Conservation (phyloP, 2,113 vertebrate species). For the Chaetodon trifascialis region DNA sequence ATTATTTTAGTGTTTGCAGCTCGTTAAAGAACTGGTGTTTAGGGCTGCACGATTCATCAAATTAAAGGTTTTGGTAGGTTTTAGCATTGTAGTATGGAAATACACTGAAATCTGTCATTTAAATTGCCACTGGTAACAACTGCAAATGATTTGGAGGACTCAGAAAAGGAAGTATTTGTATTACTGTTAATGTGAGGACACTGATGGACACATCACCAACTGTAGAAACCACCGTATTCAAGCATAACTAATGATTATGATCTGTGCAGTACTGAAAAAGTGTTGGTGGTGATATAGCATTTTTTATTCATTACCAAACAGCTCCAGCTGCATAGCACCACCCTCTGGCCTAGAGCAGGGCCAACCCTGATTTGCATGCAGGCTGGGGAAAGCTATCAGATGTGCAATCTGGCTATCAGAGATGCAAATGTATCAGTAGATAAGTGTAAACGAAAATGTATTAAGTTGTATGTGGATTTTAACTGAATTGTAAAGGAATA, state of each 20-base stretch:
- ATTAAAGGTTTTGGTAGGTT: background rate
- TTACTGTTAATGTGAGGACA: no score
- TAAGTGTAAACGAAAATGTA: background rate
- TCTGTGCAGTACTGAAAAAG: no score
- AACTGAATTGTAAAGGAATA: no score
- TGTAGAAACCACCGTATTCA: no score
- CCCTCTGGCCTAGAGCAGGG: background rate
- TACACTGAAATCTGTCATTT: no score
- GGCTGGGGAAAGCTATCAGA: background rate
- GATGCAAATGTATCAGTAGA: background rate
- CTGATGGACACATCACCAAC: no score
- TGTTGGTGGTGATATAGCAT: no score
- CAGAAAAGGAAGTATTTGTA: no score
- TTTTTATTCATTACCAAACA: background rate
- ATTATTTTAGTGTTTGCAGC: background rate
- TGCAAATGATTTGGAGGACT: no score
- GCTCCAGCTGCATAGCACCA: background rate
- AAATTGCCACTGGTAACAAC: background rate
- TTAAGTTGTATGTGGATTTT: background rate
- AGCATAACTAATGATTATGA: no score
- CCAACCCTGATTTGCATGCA: background rate
- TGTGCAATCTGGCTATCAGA: background rate
- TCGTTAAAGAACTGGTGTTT: background rate
- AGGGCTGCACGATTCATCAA: background rate
- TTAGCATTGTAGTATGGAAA: no score